Evolutionary conservation across 2,797 vertebrate genomes (phyloP), one percentile per base, ranked within the genome.

Genomic region (Diplodus sargus): DNA sequence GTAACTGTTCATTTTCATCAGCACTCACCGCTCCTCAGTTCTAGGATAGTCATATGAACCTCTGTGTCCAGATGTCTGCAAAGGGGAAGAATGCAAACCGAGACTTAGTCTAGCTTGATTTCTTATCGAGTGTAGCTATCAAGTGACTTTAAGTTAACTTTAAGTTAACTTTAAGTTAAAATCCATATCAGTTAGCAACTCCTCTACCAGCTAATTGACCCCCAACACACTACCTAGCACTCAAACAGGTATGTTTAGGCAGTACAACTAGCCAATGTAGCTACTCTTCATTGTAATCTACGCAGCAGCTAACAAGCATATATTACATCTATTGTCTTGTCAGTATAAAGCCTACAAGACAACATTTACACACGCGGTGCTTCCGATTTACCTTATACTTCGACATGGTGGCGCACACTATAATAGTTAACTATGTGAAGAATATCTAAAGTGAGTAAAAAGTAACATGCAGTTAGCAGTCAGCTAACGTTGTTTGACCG

Each of bases 21-120:
- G 43, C 39, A 93, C 93, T 86, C 78, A 95, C 95, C 90, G 62
- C 13, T 95, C 94, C 58, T 89, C 93, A 65, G 54, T 90, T 88
- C 85, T 95, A 62, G 85, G 83, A 66, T 25, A 70, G 39, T 90
- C 86, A 84, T 70, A 56, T 34, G 81, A 51, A 23, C 82, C 78
- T 90, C 92, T 95, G 73, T 60, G 70, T 76, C 84, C 92, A 71
- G 78, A 43, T 69, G 90, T 78, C 94, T 96, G 89, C 57, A 77
- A 70, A 74, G 14, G 15, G 6, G 25, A 71, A 68, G 16, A 54
- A 72, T 79, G 13, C 5, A 78, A 79, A 73, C 6, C 20, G 20
- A 39, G 0, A 39, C 39, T 39, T 39, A 39, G 39, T 47, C 23
- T 23, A 15, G 28, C 12, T 23, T 49, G 28, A 25, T 22, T 45